These are phyloP conservation scores for Phoenoteleia sp. DNA, from an alignment of 2,888 invertebrate species.

Conservation along the genomic window DNA sequence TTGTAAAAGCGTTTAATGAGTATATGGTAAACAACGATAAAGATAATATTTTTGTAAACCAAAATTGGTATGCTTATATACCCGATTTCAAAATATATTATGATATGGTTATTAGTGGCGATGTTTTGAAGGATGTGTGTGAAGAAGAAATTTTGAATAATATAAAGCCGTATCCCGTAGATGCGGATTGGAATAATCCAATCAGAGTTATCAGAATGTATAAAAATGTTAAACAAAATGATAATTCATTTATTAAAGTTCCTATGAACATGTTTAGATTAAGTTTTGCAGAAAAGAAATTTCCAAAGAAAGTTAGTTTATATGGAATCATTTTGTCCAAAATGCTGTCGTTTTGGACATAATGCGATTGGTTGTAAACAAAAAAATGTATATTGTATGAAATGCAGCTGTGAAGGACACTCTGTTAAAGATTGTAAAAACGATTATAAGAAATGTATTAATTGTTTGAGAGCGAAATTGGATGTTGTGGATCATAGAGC, in stretches of 20 bases:
- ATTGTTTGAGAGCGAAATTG: too few species aligned
- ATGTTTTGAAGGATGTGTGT: background rate
- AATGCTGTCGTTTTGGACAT: conserved; percentile 12
- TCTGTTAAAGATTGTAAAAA: conserved; percentile 6
- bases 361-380: conserved; percentile 7
- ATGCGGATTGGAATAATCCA: background rate
- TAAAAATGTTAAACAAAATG: background rate
- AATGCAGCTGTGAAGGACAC: background rate
- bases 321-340: conserved; percentile 2
- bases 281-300: background rate
- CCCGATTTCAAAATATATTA: background rate
- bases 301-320: conserved; percentile 7
- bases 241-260: background rate
- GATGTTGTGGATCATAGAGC: too few species aligned
- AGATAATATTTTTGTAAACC: too few species aligned
- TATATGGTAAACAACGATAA: too few species aligned
- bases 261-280: background rate
- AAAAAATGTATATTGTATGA: background rate
- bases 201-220: background rate
- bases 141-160: background rate
- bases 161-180: background rate
- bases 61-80: background rate
- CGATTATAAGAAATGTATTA: too few species aligned
- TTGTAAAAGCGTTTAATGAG: too few species aligned
- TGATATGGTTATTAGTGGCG: background rate